Percentiles rank a stretch among this genome's conserved stretches.
Evolutionary conservation across 2,113 vertebrate genomes (phyloP).

Genomic region (Prionailurus viverrinus): DNA sequence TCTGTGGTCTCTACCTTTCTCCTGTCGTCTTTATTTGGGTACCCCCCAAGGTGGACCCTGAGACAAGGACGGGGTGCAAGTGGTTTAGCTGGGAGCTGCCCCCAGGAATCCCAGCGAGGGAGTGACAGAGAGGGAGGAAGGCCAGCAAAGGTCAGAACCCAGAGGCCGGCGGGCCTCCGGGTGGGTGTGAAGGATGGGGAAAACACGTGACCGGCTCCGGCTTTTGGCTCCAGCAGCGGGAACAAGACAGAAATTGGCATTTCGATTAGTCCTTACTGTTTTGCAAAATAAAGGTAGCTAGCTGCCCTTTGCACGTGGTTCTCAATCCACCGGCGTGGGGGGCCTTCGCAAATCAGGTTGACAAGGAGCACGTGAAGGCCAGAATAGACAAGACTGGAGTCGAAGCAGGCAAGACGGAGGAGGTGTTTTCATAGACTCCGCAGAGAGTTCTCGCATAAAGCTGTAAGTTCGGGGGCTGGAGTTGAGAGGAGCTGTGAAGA

Average conservation of each 20-base stretch:
- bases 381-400: neutral
- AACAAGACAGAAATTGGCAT: neutral
- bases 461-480: neutral
- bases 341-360: neutral
- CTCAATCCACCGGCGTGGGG: neutral
- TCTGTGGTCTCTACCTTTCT: neutral
- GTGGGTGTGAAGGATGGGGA: neutral
- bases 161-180: too few relatives aligned
- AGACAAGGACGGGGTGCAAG: too few relatives aligned
- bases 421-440: neutral
- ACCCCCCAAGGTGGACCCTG: too few relatives aligned
- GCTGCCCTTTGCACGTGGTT: neutral
- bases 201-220: neutral
- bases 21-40: neutral
- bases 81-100: too few relatives aligned
- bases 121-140: too few relatives aligned
- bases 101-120: too few relatives aligned
- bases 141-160: neutral
- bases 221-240: neutral
- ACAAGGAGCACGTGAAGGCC: neutral
- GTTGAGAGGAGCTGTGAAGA: neutral
- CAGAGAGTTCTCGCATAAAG: conserved; percentile 17
- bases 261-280: neutral
- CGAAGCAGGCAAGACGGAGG: neutral
- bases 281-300: neutral